Evolutionary conservation across 1,140 invertebrate species (phyloP), one percentile per base, ranked within the genome.

Genomic region (Dufourea novaeangliae): DNA sequence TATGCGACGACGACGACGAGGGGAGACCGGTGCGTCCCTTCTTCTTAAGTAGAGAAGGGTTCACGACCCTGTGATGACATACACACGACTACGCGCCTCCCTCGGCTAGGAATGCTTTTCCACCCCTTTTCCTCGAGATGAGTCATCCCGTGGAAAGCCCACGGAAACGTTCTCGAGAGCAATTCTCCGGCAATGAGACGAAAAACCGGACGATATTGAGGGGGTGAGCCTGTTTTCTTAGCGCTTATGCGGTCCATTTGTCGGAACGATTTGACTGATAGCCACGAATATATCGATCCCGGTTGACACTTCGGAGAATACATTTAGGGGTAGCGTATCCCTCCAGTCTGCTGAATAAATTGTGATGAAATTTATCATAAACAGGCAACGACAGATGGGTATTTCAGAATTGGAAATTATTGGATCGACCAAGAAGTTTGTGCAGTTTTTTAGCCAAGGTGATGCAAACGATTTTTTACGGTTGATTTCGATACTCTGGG

Each of bases 121-220:
- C 56, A 80, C 27, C 68, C 81, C 44, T 63, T 71, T 64, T 41
- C 25, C 27, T 5, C 32, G 7, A 29, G 64, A 57, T 84, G 82
- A 83, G 17, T 84, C 82, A 84, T 76, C 82, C n/a, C 29, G 56
- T n/a, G 67, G 57, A 71, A 83, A 84, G 61, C 59, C 17, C 39
- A 22, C 39, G 57, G 32, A 78, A 78, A 72, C 39, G 59, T 22
- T 64, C 37, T 37, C 34, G 27, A 37, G 39, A 57, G 41, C 32
- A 12, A 34, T 67, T 39, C 34, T 4, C 4, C 50, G 54, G 66
- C 62, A 52, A 71, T 41, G 44, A 77, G 68, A 32, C 46, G 74
- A 62, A 32, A 54, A 71, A 34, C 34, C 20, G 1, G 50, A 29
- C 11, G 59, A 12, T 2, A 5, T 52, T 4, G 32, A 14, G 34